These are phyloP conservation scores for Hyles vespertilio DNA, from an alignment of 1,140 invertebrate species.

Conservation along the genomic window DNA sequence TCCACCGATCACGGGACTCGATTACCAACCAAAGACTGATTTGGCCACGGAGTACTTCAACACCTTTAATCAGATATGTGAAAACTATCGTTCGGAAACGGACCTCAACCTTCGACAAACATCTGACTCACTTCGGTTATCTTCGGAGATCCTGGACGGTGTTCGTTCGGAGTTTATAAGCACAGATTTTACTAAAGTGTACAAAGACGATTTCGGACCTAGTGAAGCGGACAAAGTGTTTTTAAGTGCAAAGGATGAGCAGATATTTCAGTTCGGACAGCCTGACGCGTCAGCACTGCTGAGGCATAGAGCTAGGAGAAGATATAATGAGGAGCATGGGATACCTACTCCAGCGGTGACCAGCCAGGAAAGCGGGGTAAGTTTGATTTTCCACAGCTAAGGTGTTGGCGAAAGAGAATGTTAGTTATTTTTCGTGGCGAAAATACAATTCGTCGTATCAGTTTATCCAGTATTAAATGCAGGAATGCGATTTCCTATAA, in stretches of 20 bases:
- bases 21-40: conserved; percentile 49
- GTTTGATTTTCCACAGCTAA: conserved; percentile 16
- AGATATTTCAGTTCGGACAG: conserved; percentile 63
- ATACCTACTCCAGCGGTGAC: conserved; percentile 47
- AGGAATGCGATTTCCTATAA: too few relatives aligned
- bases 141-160: conserved; percentile 58
- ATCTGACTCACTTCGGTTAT: conserved; percentile 51
- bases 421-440: too few relatives aligned
- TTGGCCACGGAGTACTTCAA: conserved; percentile 65
- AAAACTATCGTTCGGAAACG: conserved; percentile 52
- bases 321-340: conserved; percentile 61
- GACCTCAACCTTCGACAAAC: conserved; percentile 49
- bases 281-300: conserved; percentile 61
- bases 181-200: conserved; percentile 42
- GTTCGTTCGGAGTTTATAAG: conserved; percentile 51
- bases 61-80: conserved; percentile 66
- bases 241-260: conserved; percentile 45
- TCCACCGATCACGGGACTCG: conserved; percentile 38
- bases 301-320: conserved; percentile 51
- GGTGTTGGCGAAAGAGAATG: too few relatives aligned
- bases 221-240: conserved; percentile 44
- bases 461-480: too few relatives aligned
- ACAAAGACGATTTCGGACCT: conserved; percentile 5
- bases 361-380: conserved; percentile 68
- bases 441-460: too few relatives aligned